Base-by-base conservation (phyloP, 2,888 invertebrate species). In the Tanytarsus gracilentus region DNA sequence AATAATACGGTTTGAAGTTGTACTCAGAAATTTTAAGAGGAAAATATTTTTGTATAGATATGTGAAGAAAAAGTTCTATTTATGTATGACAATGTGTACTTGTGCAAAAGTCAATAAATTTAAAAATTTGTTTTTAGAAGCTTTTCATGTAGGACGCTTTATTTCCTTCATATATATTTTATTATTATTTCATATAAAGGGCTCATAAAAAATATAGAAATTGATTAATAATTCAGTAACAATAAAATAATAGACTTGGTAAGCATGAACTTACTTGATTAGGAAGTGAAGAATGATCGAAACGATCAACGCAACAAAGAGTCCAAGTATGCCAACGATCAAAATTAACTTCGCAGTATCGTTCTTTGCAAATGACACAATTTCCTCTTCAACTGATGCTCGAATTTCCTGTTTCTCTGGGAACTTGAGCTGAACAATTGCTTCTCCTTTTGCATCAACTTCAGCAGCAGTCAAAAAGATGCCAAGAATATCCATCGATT, bases 401-500 rank as follows among this genome's bases (percentile, higher is more conserved):
- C 25, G 23, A 23, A 6, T 25, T 6, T 48, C 58, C 29, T 9
- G 3, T 27, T 58, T 58, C 23, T 58, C 48, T 3, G 30, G 18
- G n/a, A 16, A 4, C 1, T 16, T 26, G 11, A 48, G 25, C 30
- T 58, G 58, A 8, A 30, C 29, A 29, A 9, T 39, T 4, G 11
- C 48, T 29, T 58, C 58, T 18, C 18, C 44, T n/a, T 16, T 44
- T 6, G 16, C 30, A 40, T 48, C 16, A 29, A 58, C 48, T 11
- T 58, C 48, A 1, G 14, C 18, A 7, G 18, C 8, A 16, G 9
- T 1, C n/a, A 58, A 29, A n/a, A 21, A 16, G 25, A 48, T 21
- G 9, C 58, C 91, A 11, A 94, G 76, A 59, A 94, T 77, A 70
- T 94, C 93, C 66, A 86, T 79, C 5, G 91, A 82, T 1, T 92